A percentile compares a stretch with the other conserved stretches of the same genome.
phyloP scores from a whole-genome alignment of 2,113 vertebrate species.

The Hiodon tergisus region DNA sequence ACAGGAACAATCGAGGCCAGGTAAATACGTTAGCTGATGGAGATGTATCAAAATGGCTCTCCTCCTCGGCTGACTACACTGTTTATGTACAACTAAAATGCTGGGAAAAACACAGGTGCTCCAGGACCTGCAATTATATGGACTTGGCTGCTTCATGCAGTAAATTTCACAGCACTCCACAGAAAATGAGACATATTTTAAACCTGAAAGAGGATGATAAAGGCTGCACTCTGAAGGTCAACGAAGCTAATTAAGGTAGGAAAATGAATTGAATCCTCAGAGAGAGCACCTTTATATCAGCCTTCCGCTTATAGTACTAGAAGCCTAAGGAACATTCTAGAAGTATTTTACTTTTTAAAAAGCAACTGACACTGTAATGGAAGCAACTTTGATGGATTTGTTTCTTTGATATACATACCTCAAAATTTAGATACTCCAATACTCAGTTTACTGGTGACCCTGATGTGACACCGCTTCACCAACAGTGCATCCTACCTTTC shows the following conservation, averaged over 20 bases:
- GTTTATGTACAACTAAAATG: neutral
- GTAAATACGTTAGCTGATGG: neutral
- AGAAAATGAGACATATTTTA: neutral
- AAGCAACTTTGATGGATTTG: neutral
- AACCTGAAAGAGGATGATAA: neutral
- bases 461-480: neutral
- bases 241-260: constrained; percentile 11
- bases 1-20: neutral
- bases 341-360: neutral
- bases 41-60: neutral
- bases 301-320: neutral
- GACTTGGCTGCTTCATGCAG: neutral
- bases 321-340: constrained; percentile 1
- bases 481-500: neutral
- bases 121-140: neutral
- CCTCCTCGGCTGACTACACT: neutral
- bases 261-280: neutral
- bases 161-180: neutral
- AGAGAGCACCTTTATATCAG: neutral
- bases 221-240: constrained; percentile 13
- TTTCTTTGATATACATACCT: neutral
- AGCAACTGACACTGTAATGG: neutral
- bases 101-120: neutral
- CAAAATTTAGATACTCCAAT: too few relatives aligned
- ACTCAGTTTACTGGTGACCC: too few relatives aligned